phyloP scores from a whole-genome alignment of 1,140 invertebrate species.

The Helicoverpa armigera region DNA sequence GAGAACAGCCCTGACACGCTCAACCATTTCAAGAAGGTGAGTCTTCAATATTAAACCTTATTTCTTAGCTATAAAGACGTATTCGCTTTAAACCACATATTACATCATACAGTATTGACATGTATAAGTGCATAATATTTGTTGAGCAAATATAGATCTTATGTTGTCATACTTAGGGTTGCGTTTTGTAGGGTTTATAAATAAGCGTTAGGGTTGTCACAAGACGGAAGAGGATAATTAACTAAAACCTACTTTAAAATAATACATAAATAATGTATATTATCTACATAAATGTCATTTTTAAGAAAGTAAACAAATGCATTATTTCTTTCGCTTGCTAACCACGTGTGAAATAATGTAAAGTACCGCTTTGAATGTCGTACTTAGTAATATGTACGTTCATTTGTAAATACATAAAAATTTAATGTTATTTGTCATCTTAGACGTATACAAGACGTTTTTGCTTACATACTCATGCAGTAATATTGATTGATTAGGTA shows the following conservation, averaged over 20 bases:
- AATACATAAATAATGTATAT: too few species aligned
- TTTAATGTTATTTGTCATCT: neutral
- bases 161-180: conserved; percentile 11
- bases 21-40: conserved; percentile 99
- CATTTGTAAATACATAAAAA: neutral
- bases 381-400: neutral
- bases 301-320: neutral
- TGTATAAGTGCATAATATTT: neutral
- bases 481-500: neutral
- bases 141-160: conserved; percentile 15
- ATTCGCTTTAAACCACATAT: neutral
- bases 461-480: neutral
- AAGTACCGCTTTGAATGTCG: neutral
- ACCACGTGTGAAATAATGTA: conserved; percentile 7
- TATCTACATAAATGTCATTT: neutral
- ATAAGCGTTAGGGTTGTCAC: neutral
- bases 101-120: neutral
- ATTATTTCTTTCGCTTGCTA: neutral
- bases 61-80: neutral
- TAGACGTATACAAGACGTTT: neutral
- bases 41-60: conserved; percentile 53
- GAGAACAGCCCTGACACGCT: conserved; percentile 98
- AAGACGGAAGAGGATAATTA: too few species aligned
- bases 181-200: neutral
- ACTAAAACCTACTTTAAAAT: too few species aligned